Percentiles rank a stretch among this genome's conserved stretches.
phyloP scores from a whole-genome alignment of 2,797 vertebrate species.

The Podarcis siculus region DNA sequence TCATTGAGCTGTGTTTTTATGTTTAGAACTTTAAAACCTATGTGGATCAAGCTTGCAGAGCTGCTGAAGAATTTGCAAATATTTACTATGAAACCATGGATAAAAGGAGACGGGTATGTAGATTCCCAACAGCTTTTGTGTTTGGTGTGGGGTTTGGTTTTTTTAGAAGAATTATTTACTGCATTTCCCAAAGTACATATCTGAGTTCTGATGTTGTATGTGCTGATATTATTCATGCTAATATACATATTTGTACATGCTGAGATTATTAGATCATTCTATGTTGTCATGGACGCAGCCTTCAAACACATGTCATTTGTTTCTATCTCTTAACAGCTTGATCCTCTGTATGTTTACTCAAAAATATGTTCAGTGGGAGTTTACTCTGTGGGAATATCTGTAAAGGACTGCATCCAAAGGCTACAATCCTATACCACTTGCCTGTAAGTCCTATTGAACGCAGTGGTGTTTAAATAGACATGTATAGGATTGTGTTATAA shows the following conservation, averaged over 20 bases:
- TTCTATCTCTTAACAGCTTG: not conserved
- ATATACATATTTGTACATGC: not conserved
- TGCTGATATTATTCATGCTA: not conserved
- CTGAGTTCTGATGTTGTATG: not conserved
- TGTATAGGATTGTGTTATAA: no score
- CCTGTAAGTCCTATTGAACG: no score
- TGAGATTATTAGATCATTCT: not conserved
- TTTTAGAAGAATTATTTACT: not conserved
- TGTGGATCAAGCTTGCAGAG: slow-evolving; percentile 93
- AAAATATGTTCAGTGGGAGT: not conserved
- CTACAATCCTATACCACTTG: not conserved
- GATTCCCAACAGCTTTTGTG: not conserved
- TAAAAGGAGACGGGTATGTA: slow-evolving; percentile 91
- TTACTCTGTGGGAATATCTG: not conserved
- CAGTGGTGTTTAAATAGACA: no score
- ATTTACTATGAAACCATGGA: slow-evolving; percentile 99
- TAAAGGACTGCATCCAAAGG: not conserved
- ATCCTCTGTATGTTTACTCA: not conserved
- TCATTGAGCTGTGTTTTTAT: not conserved
- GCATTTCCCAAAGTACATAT: not conserved
- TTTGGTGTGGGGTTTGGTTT: not conserved
- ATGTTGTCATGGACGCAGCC: no score
- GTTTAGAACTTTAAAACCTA: slow-evolving; percentile 90
- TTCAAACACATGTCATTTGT: not conserved
- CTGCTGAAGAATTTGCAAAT: slow-evolving; percentile 95